Evolutionary conservation across 2,113 vertebrate species (phyloP), one percentile per base, ranked within the genome.

Genomic region (Aspiorhynchus laticeps): DNA sequence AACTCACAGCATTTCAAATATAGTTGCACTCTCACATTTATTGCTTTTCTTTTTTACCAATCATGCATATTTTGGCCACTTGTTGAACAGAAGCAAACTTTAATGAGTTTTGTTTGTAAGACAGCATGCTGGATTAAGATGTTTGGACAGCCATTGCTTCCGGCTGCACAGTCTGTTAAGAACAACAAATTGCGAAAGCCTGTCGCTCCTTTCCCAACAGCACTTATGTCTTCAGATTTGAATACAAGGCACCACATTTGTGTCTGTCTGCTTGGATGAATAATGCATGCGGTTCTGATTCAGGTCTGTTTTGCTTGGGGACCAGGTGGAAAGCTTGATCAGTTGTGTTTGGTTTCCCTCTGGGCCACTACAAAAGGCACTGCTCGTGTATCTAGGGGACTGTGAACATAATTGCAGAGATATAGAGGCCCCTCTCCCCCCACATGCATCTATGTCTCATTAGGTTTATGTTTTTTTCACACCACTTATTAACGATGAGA

Each of bases 251-350:
- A 88, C 69, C 73, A 89, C 33, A 10, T 88, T 14, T 36, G 75
- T 73, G 31, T 69, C 15, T 48, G 43, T 41, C 78, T 82, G 28
- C 80, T 83, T 83, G 79, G 43, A 92, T 93, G 91, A 92, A 94
- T 93, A 89, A 93, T 92, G 85, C 89, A 93, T 92, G 76, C 26
- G 7, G 59, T 87, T 77, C 85, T 88, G 86, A 86, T 86, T 56
- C 78, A 90, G 87, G 91, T 92, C 92, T 92, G 93, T 93, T 89
- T 93, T 92, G 91, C 88, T 92, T 31, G 17, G 90, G 92, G 91
- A 91, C 90, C 89, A 65, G 87, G 91, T 91, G 90, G 87, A 90
- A 90, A 90, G 83, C 92, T 92, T 91, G 88, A 90, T 93, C 90
- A 88, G 87, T 91, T 80, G 86, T 87, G 88, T 91, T 93, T 90